A percentile compares a stretch with the other conserved stretches of the same genome.
Evolutionary conservation across 2,888 invertebrate genomes (phyloP).

Genomic region (Stegana nigrithorax): DNA sequence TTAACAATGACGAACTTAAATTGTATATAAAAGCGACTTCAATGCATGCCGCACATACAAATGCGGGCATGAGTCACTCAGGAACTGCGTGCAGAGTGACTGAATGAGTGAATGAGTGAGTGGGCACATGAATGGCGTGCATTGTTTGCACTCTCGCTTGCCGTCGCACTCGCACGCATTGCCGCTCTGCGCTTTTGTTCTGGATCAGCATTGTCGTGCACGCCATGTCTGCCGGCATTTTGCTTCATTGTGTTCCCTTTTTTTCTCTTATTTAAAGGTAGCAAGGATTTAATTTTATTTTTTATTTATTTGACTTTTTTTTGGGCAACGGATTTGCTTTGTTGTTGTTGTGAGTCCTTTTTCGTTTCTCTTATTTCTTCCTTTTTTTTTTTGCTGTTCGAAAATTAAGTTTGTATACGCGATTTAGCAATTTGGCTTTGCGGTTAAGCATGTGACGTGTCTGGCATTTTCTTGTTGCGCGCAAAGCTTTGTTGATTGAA

Average conservation of each 20-base stretch:
- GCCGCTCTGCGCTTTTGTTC: neutral
- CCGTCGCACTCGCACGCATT: neutral
- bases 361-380: too few relatives aligned
- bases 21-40: neutral
- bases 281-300: slow-evolving; percentile 14
- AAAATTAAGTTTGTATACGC: slow-evolving; percentile 19
- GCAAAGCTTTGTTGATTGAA: too few relatives aligned
- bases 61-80: neutral
- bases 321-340: neutral
- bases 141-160: neutral
- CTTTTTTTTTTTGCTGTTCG: neutral
- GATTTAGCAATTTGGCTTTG: slow-evolving; percentile 37
- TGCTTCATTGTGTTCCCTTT: neutral
- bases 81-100: neutral
- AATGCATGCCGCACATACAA: neutral
- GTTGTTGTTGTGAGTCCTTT: too few relatives aligned
- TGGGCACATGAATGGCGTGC: neutral
- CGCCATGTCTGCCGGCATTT: slow-evolving; percentile 4
- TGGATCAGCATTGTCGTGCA: neutral
- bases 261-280: slow-evolving; percentile 8
- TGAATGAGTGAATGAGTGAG: slow-evolving; percentile 4
- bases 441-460: slow-evolving; percentile 33
- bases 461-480: slow-evolving; percentile 30
- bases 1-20: too few relatives aligned
- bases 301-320: neutral